Evolutionary conservation across 1,140 invertebrate genomes (phyloP).

Genomic region (Carposina sasakii): DNA sequence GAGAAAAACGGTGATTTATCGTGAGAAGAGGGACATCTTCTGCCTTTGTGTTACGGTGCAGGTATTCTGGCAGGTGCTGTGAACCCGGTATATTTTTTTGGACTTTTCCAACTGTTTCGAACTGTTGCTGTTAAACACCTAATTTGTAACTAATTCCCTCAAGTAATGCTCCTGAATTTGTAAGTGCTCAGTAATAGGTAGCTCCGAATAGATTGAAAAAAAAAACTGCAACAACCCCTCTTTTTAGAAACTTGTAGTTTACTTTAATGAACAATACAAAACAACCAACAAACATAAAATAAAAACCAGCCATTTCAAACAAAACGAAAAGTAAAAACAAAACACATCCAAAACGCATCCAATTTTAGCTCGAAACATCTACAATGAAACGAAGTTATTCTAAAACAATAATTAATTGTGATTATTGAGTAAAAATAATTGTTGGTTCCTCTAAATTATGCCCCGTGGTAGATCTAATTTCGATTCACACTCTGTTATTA

Average conservation of each 20-base stretch:
- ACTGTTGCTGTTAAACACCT: too few relatives aligned
- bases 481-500: constrained; percentile 51
- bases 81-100: constrained; percentile 27
- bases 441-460: constrained; percentile 46
- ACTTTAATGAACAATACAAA: too few relatives aligned
- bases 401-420: constrained; percentile 54
- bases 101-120: too few relatives aligned
- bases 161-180: too few relatives aligned
- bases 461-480: constrained; percentile 42
- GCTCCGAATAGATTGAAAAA: too few relatives aligned
- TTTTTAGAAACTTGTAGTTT: too few relatives aligned
- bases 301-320: constrained; percentile 19
- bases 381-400: constrained; percentile 37
- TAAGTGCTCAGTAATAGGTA: too few relatives aligned
- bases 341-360: constrained; percentile 6
- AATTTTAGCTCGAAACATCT: constrained; percentile 18
- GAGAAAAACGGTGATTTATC: constrained; percentile 66
- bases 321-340: constrained; percentile 30
- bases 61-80: constrained; percentile 46
- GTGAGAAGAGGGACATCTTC: constrained; percentile 63
- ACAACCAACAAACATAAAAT: too few relatives aligned
- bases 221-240: too few relatives aligned
- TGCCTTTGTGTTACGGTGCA: constrained; percentile 41
- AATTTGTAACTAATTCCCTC: too few relatives aligned
- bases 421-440: constrained; percentile 62